phyloP scores from a whole-genome alignment of 2,113 vertebrate species.

The Amblyornis subalaris region DNA sequence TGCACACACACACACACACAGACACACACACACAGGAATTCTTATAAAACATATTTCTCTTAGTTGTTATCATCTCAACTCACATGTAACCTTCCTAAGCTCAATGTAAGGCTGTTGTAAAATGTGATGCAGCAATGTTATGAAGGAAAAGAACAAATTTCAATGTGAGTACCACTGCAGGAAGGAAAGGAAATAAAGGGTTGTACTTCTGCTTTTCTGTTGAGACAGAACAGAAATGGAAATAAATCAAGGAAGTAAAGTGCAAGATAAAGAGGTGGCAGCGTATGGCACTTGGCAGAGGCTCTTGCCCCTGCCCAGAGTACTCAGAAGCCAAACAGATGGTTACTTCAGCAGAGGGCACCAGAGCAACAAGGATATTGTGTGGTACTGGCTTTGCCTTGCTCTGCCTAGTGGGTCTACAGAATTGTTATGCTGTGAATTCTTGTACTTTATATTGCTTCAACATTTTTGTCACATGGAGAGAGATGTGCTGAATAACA shows the following conservation, averaged over 20 bases:
- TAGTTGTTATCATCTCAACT: not conserved
- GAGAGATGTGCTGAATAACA: not conserved
- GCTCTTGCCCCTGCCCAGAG: not conserved
- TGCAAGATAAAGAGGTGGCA: not conserved
- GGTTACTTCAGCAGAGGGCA: conserved; percentile 67
- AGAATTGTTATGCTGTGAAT: not conserved
- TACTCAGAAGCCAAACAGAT: not conserved
- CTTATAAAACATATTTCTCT: not conserved
- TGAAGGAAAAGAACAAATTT: not conserved
- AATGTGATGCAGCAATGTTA: not conserved
- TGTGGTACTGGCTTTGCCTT: not conserved
- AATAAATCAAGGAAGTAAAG: not conserved
- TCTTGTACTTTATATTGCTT: not conserved
- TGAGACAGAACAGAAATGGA: not conserved
- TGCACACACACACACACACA: not conserved
- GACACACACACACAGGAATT: rapidly evolving
- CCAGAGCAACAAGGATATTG: not conserved
- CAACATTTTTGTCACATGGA: not conserved
- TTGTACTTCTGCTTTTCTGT: not conserved
- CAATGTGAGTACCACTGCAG: not conserved
- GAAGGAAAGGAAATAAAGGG: not conserved
- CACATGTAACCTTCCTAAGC: not conserved
- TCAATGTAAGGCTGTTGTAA: not conserved
- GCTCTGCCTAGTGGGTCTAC: not conserved
- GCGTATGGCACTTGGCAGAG: not conserved